Base-by-base conservation (phyloP, 2,888 invertebrate species). In the Sarcophaga rosellei region DNA sequence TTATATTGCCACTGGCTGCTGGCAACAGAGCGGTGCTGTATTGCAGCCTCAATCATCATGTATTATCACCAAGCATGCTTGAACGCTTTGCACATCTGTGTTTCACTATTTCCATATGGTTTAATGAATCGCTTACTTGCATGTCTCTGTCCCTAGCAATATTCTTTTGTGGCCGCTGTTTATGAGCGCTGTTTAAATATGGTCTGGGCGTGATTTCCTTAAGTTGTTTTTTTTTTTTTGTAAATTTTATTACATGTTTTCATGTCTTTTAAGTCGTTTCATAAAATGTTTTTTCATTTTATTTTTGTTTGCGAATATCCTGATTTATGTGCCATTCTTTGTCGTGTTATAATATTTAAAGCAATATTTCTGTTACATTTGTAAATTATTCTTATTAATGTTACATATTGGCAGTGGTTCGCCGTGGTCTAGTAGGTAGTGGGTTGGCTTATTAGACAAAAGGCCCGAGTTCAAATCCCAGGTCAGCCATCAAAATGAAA, bases 41-140 rank as follows among this genome's bases (percentile, higher is more conserved):
- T 59, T 66, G 44, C 74, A 75, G 78, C 62, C 35, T 45, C 23
- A 65, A 35, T n/a, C 72, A 76, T 61, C 70, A 21, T 53, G 45
- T 25, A 72, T 61, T 25, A 68, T 25, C 72, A 82, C 69, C 57
- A 80, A 77, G 68, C 82, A 83, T 81, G 84, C 81, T 81, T 86
- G 81, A 86, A 86, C 81, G 86, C 86, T 84, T 86, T 77, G 78
- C 81, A 86, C 86, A 86, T 86, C 86, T 86, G 86, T 86, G 84
- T 84, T 79, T 75, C 73, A 75, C 75, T 75, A 78, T 86, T 86
- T 84, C 84, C 86, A 86, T 86, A 86, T 84, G 86, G 78, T 75
- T 81, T 75, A 84, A 86, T 81, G 86, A 84, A 84, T 68, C 62
- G 63, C 47, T 15, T 47, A 63, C 61, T 47, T 65, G n/a, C 59